Percentiles rank a stretch among this genome's conserved stretches.
Conservation (phyloP, 2,113 vertebrate genomes). For the Paedocypris sp. region DNA sequence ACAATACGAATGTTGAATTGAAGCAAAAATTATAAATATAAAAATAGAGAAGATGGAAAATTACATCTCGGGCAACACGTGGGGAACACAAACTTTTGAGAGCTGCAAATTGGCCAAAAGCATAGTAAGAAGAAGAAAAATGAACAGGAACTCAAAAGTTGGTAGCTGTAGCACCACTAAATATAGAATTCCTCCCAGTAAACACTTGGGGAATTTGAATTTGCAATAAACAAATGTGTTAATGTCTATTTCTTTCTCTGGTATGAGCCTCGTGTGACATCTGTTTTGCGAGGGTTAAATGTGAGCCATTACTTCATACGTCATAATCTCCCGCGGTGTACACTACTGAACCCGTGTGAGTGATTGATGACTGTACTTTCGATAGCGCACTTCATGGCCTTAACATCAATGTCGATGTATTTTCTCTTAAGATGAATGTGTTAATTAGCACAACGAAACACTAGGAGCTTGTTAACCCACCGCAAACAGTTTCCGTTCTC, state of each 20-base stretch:
- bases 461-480: slow-evolving; percentile 35
- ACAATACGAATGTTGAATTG: no score
- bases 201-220: background rate
- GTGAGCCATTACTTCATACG: slow-evolving; percentile 12
- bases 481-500: slow-evolving; percentile 22
- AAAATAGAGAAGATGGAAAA: no score
- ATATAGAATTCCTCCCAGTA: no score
- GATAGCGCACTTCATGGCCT: background rate
- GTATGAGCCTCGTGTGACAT: slow-evolving; percentile 4
- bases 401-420: slow-evolving; percentile 14
- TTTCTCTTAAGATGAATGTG: slow-evolving; percentile 34
- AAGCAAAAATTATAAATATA: no score
- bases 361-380: slow-evolving; percentile 22
- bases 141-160: no score
- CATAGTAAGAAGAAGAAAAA: no score
- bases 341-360: background rate
- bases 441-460: slow-evolving; percentile 35
- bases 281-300: slow-evolving; percentile 19
- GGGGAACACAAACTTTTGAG: no score
- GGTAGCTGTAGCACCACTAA: no score
- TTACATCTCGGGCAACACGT: no score
- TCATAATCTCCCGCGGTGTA: slow-evolving; percentile 9
- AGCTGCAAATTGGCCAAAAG: no score
- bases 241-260: background rate
- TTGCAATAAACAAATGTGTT: background rate